These are phyloP conservation scores for Cyrtorhinus lividipennis DNA, from an alignment of 1,140 invertebrate species.

Conservation along the genomic window DNA sequence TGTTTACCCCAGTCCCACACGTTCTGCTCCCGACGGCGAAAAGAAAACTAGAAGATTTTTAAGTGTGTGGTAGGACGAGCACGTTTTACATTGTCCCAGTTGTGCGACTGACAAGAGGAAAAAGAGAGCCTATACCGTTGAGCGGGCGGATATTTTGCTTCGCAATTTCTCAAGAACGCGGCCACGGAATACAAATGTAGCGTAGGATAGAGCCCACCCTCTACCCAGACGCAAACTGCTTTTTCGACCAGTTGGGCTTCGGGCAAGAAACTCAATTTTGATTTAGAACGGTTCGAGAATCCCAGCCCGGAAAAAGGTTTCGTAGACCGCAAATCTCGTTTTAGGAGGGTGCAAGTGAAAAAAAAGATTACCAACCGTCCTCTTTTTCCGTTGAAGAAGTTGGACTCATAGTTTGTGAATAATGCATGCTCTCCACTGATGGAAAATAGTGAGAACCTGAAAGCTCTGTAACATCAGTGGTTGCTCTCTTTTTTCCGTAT, in stretches of 20 bases:
- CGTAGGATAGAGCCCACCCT: not conserved
- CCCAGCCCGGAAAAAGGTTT: not conserved
- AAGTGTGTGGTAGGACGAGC: not conserved
- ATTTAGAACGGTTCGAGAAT: not conserved
- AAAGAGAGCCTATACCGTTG: not conserved
- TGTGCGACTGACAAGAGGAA: not conserved
- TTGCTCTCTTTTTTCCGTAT: no score
- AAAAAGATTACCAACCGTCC: no score
- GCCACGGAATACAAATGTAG: not conserved
- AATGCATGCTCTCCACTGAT: no score
- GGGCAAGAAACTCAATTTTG: not conserved
- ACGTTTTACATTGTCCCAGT: not conserved
- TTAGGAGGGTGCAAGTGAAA: no score
- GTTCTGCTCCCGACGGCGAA: not conserved
- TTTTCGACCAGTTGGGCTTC: not conserved
- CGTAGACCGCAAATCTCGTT: not conserved
- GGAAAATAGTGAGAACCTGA: no score
- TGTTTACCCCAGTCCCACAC: not conserved
- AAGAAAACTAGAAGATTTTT: not conserved
- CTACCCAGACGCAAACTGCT: not conserved
- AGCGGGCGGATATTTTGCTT: not conserved
- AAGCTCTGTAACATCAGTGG: no score
- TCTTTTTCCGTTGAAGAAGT: no score
- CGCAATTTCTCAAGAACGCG: not conserved
- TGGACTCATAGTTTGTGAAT: no score